Conservation (phyloP, 2,113 vertebrate species). For the Pangasianodon gigas region DNA sequence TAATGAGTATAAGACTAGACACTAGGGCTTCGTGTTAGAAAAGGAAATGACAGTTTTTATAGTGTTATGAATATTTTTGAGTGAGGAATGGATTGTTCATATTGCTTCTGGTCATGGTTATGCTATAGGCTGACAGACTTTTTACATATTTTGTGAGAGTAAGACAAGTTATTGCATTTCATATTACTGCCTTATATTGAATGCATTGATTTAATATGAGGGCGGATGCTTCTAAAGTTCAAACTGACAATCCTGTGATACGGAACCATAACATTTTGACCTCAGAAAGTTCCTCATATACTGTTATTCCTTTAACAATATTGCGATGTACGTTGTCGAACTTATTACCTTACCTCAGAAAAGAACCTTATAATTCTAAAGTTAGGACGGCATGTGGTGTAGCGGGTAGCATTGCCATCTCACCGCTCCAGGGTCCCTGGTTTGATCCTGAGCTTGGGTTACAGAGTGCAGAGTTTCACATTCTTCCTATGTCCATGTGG, state of each 20-base stretch:
- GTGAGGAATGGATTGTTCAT: not conserved
- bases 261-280: not conserved
- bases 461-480: not conserved
- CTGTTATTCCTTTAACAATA: not conserved
- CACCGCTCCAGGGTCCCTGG: not conserved
- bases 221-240: not conserved
- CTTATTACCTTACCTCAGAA: not conserved
- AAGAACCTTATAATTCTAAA: not conserved
- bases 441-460: not conserved
- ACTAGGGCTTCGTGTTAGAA: not conserved
- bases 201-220: conserved; percentile 16
- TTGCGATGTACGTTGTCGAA: not conserved
- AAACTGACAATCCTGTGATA: not conserved
- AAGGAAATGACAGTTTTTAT: not conserved
- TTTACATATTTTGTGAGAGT: not conserved
- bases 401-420: not conserved
- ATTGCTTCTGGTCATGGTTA: not conserved
- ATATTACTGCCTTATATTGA: not conserved
- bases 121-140: not conserved
- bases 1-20: not conserved
- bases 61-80: conserved; percentile 4
- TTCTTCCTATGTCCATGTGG: not conserved
- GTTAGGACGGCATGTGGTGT: not conserved
- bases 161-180: conserved; percentile 19
- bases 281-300: not conserved